Evolutionary conservation across 2,888 invertebrate species (phyloP).

Genomic region (Uloborus plumipes): DNA sequence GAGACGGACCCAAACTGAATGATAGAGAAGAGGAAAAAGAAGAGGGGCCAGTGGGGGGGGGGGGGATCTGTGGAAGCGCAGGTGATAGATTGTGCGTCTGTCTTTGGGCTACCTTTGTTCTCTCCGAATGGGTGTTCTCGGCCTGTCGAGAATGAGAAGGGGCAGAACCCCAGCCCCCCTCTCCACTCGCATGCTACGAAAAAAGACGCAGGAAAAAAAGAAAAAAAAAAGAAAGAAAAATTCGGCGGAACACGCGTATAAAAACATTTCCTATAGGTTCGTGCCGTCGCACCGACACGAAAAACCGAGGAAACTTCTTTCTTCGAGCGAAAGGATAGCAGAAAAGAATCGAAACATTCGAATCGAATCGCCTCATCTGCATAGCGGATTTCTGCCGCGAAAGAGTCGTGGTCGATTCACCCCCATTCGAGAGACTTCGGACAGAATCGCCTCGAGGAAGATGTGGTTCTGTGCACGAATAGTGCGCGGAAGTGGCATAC

Average conservation of each 20-base stretch:
- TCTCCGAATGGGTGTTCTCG: slow-evolving; percentile 61
- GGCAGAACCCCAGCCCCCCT: not conserved
- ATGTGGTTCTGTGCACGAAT: no score
- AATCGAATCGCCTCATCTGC: slow-evolving; percentile 2
- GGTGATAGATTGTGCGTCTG: slow-evolving; percentile 64
- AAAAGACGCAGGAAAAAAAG: slow-evolving; percentile 6
- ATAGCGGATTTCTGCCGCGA: not conserved
- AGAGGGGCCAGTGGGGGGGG: not conserved
- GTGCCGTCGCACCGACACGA: no score
- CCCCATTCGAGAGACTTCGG: no score
- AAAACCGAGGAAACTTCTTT: not conserved
- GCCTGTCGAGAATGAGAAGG: slow-evolving; percentile 37
- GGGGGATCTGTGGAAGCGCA: slow-evolving; percentile 60
- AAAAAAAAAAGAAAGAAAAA: slow-evolving; percentile 11
- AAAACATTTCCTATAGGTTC: no score
- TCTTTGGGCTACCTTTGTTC: slow-evolving; percentile 61
- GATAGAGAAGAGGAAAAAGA: slow-evolving; percentile 27
- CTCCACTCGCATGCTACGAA: no score
- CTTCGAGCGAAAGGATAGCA: slow-evolving; percentile 1
- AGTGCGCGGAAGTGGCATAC: no score
- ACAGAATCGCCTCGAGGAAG: no score
- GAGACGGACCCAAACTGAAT: slow-evolving; percentile 31
- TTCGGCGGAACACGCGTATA: not conserved
- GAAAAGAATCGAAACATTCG: slow-evolving; percentile 4
- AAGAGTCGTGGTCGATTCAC: no score